A percentile compares a stretch with the other conserved stretches of the same genome.
phyloP scores from a whole-genome alignment of 2,797 vertebrate species.

The Acipenser oxyrinchus region DNA sequence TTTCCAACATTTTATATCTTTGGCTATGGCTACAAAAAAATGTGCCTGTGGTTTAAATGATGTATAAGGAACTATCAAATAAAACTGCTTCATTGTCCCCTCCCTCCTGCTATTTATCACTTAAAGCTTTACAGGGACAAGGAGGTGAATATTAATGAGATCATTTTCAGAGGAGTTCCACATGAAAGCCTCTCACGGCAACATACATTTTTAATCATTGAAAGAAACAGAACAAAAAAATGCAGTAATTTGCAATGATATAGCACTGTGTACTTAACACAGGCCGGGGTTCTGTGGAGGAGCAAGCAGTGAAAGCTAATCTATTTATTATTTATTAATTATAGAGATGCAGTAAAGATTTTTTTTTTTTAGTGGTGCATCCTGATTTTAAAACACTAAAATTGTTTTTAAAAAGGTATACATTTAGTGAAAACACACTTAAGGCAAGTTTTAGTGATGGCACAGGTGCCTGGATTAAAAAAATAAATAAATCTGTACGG shows the following conservation, averaged over 20 bases:
- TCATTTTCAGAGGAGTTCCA: constrained; percentile 75
- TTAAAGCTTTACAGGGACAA: constrained; percentile 78
- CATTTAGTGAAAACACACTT: no score
- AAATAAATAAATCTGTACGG: no score
- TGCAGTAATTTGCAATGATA: constrained; percentile 61
- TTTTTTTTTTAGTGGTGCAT: no score
- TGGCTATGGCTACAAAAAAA: constrained; percentile 26
- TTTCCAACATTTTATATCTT: no score
- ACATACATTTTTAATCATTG: constrained; percentile 92
- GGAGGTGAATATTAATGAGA: constrained; percentile 95
- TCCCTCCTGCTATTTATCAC: constrained; percentile 67
- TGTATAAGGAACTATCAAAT: constrained; percentile 73
- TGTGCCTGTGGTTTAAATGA: constrained; percentile 51
- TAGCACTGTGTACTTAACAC: constrained; percentile 55
- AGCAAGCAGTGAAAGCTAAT: constrained; percentile 29
- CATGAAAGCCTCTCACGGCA: constrained; percentile 76
- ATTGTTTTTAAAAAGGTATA: no score
- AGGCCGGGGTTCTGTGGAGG: constrained; percentile 20
- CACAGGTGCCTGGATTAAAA: no score
- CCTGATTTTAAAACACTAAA: no score
- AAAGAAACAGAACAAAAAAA: constrained; percentile 59
- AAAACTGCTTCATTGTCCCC: constrained; percentile 27
- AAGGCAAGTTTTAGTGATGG: no score
- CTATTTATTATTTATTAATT: constrained; percentile 15
- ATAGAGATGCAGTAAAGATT: not conserved